Evolutionary conservation across 2,888 invertebrate genomes (phyloP).

Genomic region (Anthoptus insignis): DNA sequence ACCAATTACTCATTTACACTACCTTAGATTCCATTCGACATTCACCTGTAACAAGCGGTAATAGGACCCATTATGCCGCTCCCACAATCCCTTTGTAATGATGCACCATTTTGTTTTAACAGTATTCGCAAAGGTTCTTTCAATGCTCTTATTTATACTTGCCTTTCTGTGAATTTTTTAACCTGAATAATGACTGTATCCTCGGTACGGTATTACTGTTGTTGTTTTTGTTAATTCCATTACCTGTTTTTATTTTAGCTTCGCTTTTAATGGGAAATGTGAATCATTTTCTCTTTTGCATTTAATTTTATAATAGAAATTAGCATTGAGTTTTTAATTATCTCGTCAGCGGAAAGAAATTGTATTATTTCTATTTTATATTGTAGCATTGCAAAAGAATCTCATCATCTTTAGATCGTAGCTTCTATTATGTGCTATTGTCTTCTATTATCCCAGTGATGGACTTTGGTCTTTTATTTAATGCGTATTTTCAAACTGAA

Average conservation of each 20-base stretch:
- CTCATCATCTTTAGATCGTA: too few species aligned
- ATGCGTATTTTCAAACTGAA: too few species aligned
- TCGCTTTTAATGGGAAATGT: background rate
- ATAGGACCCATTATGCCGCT: background rate
- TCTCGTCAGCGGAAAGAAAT: background rate
- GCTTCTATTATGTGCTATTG: too few species aligned
- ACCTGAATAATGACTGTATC: slow-evolving; percentile 33
- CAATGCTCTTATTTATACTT: background rate
- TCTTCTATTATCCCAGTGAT: too few species aligned
- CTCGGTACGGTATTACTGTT: slow-evolving; percentile 11
- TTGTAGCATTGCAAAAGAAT: too few species aligned
- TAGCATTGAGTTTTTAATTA: background rate
- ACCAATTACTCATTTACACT: background rate
- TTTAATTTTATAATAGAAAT: background rate
- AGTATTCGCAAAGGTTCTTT: slow-evolving; percentile 20
- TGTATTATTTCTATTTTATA: too few species aligned
- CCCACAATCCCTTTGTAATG: slow-evolving; percentile 3
- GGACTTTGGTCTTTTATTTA: too few species aligned
- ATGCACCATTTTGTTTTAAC: slow-evolving; percentile 23
- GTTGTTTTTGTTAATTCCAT: slow-evolving; percentile 25
- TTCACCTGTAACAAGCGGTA: background rate
- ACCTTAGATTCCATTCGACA: background rate
- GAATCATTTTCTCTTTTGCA: background rate
- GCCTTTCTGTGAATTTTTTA: slow-evolving; percentile 15
- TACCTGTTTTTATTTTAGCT: slow-evolving; percentile 7